Evolutionary conservation across 2,888 invertebrate species (phyloP), one percentile per base, ranked within the genome.

Genomic region (Liopterus haemorrhoidalis): DNA sequence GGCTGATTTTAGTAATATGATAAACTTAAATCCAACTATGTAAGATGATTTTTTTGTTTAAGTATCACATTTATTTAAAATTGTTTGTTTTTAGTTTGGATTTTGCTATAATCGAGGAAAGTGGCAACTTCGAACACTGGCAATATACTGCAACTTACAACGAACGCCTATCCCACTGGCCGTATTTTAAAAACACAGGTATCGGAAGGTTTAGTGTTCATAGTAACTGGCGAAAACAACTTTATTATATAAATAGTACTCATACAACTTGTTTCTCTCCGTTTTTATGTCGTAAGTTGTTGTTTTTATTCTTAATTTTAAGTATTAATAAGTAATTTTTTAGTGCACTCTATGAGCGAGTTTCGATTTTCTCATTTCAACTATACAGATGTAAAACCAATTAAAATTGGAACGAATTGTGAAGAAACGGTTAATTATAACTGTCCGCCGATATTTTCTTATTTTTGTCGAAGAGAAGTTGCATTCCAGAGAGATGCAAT

Each of bases 1-100:
- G n/a, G 79, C 83, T 1, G 84, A 84, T 66, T 84, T 84, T 57
- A 81, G 76, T 57, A 82, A 84, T 61, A 79, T 81, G 76, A 76
- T 76, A 57, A 69, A 72, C 52, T 67, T 85, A 20, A 83, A 84
- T 66, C 83, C 83, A 12, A 79, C 81, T 12, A 79, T 85, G 85
- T 84, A 68, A 75, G 79, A 31, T 28, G 22, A 9, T 42, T 41
- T 32, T 45, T 11, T 28, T 20, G 20, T 39, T 21, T 20, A 6
- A 11, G 6, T 38, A 14, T 12, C 24, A 22, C 16, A 15, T 25
- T 11, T 16, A 5, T 25, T 5, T 25, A 15, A n/a, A 18, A 12
- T 14, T 4, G 16, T 19, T 28, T 44, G 30, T 24, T 64, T 64
- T 44, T 52, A 83, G 82, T 55, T 64, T 73, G 12, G 71, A 75